phyloP scores from a whole-genome alignment of 1,140 invertebrate species.

The Drosophila pallidifrons region DNA sequence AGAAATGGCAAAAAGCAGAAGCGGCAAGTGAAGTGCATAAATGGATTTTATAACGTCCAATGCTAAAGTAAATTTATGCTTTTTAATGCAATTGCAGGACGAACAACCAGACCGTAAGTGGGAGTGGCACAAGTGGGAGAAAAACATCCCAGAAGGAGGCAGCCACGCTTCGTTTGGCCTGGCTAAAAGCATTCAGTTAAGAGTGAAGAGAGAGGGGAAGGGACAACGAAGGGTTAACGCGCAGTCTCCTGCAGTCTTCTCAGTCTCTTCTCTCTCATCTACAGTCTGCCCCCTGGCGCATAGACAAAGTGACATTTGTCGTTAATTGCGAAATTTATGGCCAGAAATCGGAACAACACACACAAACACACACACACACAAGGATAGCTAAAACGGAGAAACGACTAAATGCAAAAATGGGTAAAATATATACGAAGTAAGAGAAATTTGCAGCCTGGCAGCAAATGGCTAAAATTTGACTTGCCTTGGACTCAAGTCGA shows the following conservation, averaged over 20 bases:
- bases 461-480: constrained; percentile 26
- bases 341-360: constrained; percentile 59
- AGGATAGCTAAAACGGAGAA: constrained; percentile 10
- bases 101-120: constrained; percentile 79
- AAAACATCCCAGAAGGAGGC: neutral
- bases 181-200: constrained; percentile 65
- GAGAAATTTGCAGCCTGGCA: too few relatives aligned
- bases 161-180: constrained; percentile 62
- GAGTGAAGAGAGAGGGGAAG: constrained; percentile 2
- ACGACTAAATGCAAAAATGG: too few relatives aligned
- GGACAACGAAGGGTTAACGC: constrained; percentile 10
- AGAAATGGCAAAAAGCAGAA: constrained; percentile 33
- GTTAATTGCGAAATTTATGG: constrained; percentile 83
- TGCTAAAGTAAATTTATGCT: constrained; percentile 83
- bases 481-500: constrained; percentile 32
- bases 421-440: neutral
- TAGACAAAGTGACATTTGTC: constrained; percentile 83
- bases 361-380: constrained; percentile 2
- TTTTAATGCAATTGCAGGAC: constrained; percentile 83
- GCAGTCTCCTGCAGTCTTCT: constrained; percentile 15
- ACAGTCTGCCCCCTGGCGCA: constrained; percentile 32
- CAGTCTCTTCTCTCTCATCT: constrained; percentile 14
- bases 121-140: constrained; percentile 36
- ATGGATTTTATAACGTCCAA: constrained; percentile 83
- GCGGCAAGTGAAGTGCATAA: constrained; percentile 82